Conservation (phyloP, 2,888 invertebrate species). For the Drosophila barbarae region DNA sequence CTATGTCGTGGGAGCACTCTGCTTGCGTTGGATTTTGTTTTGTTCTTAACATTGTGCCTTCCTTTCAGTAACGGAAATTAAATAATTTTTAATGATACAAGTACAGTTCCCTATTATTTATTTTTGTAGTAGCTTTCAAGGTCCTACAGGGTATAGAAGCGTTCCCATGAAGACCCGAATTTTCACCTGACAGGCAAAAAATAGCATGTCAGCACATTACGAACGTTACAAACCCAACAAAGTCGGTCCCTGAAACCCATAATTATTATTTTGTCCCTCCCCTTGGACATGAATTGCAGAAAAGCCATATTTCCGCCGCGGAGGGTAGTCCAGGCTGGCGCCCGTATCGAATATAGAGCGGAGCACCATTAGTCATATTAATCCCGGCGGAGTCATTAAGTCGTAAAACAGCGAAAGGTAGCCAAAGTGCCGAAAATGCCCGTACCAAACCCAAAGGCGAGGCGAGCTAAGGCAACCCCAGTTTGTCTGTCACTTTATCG, state of each 20-base stretch:
- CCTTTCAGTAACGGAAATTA: not conserved
- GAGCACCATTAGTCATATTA: conserved; percentile 73
- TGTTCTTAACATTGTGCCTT: not conserved
- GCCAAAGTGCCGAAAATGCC: conserved; percentile 33
- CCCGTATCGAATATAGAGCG: conserved; percentile 58
- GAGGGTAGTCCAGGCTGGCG: conserved; percentile 12
- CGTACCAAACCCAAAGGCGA: conserved; percentile 1
- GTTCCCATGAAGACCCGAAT: not conserved
- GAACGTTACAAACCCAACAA: conserved; percentile 33
- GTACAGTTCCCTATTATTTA: not conserved
- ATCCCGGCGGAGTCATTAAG: conserved; percentile 74
- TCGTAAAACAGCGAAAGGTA: conserved; percentile 68
- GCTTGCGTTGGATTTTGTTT: not conserved
- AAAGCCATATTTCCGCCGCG: conserved; percentile 39
- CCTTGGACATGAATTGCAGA: conserved; percentile 67
- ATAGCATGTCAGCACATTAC: conserved; percentile 68
- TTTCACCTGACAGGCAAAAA: conserved; percentile 26
- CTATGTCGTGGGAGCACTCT: not conserved
- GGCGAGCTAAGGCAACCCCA: conserved; percentile 8
- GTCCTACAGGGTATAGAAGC: conserved; percentile 11
- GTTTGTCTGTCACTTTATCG: conserved; percentile 39
- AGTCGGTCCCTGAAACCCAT: conserved; percentile 51
- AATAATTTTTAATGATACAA: not conserved
- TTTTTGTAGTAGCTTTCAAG: too few relatives aligned
- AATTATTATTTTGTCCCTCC: conserved; percentile 53